Conservation (phyloP, 1,140 invertebrate species). For the Plutomurus gul region DNA sequence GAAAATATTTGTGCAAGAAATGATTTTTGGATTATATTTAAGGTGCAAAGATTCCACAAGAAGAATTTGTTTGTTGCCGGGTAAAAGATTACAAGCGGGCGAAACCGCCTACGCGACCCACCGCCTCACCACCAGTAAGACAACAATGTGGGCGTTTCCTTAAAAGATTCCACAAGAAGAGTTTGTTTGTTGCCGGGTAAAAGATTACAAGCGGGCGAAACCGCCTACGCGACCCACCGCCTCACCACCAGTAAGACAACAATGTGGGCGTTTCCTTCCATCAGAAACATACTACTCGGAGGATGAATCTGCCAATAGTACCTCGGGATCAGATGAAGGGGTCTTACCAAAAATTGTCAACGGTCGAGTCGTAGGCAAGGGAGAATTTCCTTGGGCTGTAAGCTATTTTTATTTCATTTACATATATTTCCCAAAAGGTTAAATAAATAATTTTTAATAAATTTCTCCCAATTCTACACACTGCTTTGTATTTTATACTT, state of each 20-base stretch:
- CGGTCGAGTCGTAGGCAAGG: neutral
- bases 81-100: neutral
- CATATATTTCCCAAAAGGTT: neutral
- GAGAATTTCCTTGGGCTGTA: slow-evolving; percentile 13
- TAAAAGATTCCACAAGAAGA: slow-evolving; percentile 9
- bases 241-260: neutral
- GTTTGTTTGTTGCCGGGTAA: slow-evolving; percentile 31
- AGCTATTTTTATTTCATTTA: neutral
- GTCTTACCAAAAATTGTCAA: slow-evolving; percentile 17
- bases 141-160: slow-evolving; percentile 23
- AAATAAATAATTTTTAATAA: neutral
- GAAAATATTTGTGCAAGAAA: neutral
- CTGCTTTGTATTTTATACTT: too few relatives aligned
- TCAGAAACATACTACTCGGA: too few relatives aligned
- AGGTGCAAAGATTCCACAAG: neutral
- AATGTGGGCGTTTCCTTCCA: slow-evolving; percentile 31
- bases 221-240: slow-evolving; percentile 1
- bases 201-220: neutral
- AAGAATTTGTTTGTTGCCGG: slow-evolving; percentile 38
- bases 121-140: neutral
- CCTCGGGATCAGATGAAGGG: neutral
- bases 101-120: neutral
- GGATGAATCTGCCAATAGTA: neutral
- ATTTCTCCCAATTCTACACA: too few relatives aligned
- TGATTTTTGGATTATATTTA: neutral